Conservation (phyloP, 2,888 invertebrate genomes). For the Campoplex nolae region DNA sequence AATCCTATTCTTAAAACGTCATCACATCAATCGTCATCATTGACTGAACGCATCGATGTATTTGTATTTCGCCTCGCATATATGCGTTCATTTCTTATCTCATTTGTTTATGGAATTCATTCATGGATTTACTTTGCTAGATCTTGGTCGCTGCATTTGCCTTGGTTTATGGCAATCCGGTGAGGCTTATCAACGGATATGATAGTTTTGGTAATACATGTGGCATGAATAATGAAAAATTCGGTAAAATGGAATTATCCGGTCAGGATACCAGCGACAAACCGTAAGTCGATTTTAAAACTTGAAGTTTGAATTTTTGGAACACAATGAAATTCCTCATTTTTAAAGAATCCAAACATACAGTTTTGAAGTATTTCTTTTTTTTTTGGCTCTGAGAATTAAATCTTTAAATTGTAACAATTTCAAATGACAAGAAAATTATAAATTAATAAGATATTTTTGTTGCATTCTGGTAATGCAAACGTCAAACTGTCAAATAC, state of each 20-base stretch:
- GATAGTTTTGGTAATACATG: constrained; percentile 98
- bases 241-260: constrained; percentile 90
- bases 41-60: constrained; percentile 7
- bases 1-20: constrained; percentile 18
- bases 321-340: background rate
- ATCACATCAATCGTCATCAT: constrained; percentile 41
- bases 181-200: constrained; percentile 94
- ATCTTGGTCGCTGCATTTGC: constrained; percentile 94
- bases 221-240: constrained; percentile 92
- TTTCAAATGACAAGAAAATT: background rate
- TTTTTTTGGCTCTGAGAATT: background rate
- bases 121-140: constrained; percentile 84
- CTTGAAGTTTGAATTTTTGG: background rate
- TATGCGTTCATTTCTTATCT: constrained; percentile 22
- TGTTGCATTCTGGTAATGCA: too few relatives aligned
- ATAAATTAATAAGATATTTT: background rate
- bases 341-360: background rate
- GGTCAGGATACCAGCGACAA: constrained; percentile 93
- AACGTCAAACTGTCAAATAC: too few relatives aligned
- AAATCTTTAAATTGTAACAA: background rate
- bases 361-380: background rate
- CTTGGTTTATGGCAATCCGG: constrained; percentile 94
- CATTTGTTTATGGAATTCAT: constrained; percentile 57
- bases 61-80: background rate
- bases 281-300: constrained; percentile 84